These are phyloP conservation scores for Neomonachus schauinslandi DNA, from an alignment of 2,113 vertebrate species.

Conservation along the genomic window DNA sequence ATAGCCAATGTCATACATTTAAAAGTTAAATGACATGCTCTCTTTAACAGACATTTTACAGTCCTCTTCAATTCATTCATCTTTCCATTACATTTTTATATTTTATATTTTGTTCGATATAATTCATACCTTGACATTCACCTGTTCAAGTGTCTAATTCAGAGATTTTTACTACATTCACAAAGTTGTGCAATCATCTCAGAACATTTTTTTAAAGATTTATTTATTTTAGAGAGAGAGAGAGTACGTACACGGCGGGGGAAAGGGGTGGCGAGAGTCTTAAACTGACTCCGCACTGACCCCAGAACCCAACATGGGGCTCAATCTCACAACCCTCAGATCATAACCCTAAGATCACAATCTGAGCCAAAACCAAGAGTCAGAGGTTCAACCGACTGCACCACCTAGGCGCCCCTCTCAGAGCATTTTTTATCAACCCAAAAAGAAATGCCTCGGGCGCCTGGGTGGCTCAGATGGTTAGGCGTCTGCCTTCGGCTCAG, in stretches of 20 bases:
- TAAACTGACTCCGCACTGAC: background rate
- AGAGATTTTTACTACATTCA: background rate
- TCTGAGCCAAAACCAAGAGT: background rate
- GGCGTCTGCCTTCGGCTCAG: too few species aligned
- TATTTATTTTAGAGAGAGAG: background rate
- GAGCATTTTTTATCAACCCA: background rate
- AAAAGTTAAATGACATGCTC: background rate
- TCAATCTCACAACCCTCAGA: background rate
- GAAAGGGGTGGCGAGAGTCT: fast-evolving
- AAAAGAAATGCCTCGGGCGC: background rate
- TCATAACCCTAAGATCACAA: background rate
- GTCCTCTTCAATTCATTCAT: background rate
- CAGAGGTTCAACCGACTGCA: background rate
- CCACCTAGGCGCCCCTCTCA: background rate
- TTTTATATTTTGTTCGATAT: background rate
- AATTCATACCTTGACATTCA: background rate
- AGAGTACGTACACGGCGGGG: background rate
- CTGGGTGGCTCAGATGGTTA: too few species aligned
- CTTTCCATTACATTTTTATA: background rate
- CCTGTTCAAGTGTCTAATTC: background rate
- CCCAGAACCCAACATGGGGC: background rate
- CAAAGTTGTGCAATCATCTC: background rate
- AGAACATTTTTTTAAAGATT: background rate
- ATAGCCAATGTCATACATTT: background rate
- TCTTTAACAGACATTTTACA: background rate